These are phyloP conservation scores for Euschistus heros DNA, from an alignment of 1,140 invertebrate genomes.

Conservation along the genomic window DNA sequence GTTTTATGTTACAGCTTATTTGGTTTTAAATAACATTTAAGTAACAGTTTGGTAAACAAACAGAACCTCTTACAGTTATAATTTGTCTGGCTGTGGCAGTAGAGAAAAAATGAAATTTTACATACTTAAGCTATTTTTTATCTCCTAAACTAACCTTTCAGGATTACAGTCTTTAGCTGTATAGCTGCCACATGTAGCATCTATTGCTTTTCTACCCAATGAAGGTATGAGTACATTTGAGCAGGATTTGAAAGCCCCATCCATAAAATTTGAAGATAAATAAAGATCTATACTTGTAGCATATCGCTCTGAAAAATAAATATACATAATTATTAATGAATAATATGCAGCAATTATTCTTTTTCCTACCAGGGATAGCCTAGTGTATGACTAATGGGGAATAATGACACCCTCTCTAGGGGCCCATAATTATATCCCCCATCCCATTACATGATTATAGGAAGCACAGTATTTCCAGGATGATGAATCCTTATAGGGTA, in stretches of 20 bases:
- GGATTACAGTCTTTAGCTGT: slow-evolving; percentile 53
- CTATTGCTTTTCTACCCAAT: slow-evolving; percentile 60
- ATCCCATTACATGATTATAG: no score
- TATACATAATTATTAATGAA: not conserved
- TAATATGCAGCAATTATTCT: not conserved
- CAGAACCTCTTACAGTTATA: no score
- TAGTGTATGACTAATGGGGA: not conserved
- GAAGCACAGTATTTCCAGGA: no score
- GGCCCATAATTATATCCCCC: no score
- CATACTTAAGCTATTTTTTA: slow-evolving; percentile 7
- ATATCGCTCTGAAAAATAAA: slow-evolving; percentile 34
- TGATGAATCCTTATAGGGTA: no score
- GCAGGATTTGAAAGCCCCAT: slow-evolving; percentile 70
- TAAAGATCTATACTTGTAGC: slow-evolving; percentile 43
- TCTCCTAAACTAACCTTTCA: slow-evolving; percentile 32
- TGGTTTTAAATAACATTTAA: no score
- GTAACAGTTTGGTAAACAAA: no score
- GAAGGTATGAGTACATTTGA: slow-evolving; percentile 68
- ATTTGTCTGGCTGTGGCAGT: no score
- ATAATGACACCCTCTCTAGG: not conserved
- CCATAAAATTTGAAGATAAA: slow-evolving; percentile 51
- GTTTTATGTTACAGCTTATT: no score
- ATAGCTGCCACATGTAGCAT: slow-evolving; percentile 67
- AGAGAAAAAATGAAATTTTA: not conserved
- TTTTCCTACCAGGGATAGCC: not conserved